Conservation (phyloP, 2,888 invertebrate genomes). For the Coleophora deauratella region DNA sequence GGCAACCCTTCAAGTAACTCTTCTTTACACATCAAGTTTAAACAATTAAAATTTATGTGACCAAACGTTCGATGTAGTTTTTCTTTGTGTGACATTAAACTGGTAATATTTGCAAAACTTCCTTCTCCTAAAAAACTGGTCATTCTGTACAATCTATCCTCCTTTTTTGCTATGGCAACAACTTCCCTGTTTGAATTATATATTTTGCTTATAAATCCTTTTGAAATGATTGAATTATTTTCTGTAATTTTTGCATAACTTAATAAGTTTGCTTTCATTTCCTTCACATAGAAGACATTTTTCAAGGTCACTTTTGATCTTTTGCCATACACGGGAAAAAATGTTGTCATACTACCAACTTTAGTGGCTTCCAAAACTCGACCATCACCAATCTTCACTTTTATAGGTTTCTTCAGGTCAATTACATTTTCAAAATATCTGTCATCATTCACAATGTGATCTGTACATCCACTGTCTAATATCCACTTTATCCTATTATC, state of each 20-base stretch:
- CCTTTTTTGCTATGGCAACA: constrained; percentile 4
- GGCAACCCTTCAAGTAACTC: constrained; percentile 21
- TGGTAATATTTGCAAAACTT: constrained; percentile 11
- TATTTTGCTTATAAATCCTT: constrained; percentile 16
- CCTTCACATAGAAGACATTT: constrained; percentile 17
- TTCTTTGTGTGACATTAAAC: constrained; percentile 13
- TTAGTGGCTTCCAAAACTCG: constrained; percentile 12
- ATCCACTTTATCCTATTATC: constrained; percentile 15
- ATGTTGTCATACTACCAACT: constrained; percentile 1
- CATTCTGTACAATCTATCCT: constrained; percentile 15
- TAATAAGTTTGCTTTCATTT: constrained; percentile 19
- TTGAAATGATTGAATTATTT: constrained; percentile 13
- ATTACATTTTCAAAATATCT: constrained; percentile 13
- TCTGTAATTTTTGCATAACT: constrained; percentile 20
- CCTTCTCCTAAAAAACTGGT: constrained; percentile 14
- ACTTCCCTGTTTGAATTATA: constrained; percentile 13
- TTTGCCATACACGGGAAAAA: constrained; percentile 14
- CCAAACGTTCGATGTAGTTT: constrained; percentile 19
- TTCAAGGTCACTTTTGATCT: constrained; percentile 11
- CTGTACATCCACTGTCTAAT: constrained; percentile 21
- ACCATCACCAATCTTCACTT: constrained; percentile 14
- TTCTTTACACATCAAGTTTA: constrained; percentile 16
- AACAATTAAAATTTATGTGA: constrained; percentile 21
- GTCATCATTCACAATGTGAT: constrained; percentile 16
- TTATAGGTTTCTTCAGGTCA: constrained; percentile 9